A percentile compares a stretch with the other conserved stretches of the same genome.
Conservation (phyloP, 1,140 invertebrate species). For the Calosoma granatense region DNA sequence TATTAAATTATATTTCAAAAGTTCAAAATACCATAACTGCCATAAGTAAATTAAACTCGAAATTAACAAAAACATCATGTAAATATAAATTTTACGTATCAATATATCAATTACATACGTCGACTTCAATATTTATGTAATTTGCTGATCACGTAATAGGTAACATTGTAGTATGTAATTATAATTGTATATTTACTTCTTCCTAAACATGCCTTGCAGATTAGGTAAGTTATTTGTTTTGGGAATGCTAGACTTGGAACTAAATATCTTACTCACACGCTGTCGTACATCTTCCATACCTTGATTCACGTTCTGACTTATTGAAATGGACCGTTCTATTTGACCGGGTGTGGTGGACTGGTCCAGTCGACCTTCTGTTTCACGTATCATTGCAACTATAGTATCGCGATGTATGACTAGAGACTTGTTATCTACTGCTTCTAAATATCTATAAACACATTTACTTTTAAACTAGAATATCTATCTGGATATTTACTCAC, state of each 20-base stretch:
- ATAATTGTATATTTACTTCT: conserved; percentile 29
- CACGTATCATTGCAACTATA: conserved; percentile 39
- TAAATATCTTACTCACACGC: conserved; percentile 49
- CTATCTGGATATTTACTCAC: too few relatives aligned
- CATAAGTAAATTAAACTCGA: too few relatives aligned
- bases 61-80: too few relatives aligned
- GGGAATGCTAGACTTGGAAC: conserved; percentile 33
- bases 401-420: conserved; percentile 40
- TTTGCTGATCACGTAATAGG: too few relatives aligned
- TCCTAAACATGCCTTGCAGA: conserved; percentile 30
- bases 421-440: conserved; percentile 36
- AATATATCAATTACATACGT: too few relatives aligned
- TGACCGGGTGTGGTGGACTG: conserved; percentile 7
- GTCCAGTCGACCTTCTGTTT: conserved; percentile 39
- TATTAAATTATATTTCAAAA: too few relatives aligned
- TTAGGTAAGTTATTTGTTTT: conserved; percentile 23
- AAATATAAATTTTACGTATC: too few relatives aligned
- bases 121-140: too few relatives aligned
- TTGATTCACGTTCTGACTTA: conserved; percentile 39
- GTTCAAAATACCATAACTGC: too few relatives aligned
- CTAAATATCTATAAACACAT: conserved; percentile 37
- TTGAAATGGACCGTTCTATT: conserved; percentile 10
- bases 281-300: conserved; percentile 51
- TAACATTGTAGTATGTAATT: too few relatives aligned
- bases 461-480: too few relatives aligned